phyloP scores from a whole-genome alignment of 2,797 vertebrate species.

The Anguilla marmorata region DNA sequence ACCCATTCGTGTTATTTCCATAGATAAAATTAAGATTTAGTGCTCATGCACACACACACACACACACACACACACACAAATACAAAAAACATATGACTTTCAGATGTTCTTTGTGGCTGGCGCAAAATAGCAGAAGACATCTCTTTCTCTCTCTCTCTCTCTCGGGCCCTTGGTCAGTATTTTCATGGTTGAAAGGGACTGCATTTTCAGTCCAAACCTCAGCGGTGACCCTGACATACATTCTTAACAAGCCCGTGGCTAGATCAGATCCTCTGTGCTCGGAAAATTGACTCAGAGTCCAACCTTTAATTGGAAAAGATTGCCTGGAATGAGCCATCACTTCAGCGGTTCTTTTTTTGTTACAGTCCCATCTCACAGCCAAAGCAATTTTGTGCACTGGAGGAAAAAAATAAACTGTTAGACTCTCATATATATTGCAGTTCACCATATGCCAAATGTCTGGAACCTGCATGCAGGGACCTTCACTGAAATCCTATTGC shows the following conservation, averaged over 20 bases:
- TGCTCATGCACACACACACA: background rate
- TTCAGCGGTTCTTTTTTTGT: background rate
- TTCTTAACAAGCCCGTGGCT: background rate
- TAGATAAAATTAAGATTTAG: background rate
- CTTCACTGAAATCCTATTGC: background rate
- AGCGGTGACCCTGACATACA: background rate
- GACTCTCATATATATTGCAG: background rate
- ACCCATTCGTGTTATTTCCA: background rate
- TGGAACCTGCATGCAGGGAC: background rate
- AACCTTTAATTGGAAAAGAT: constrained; percentile 6
- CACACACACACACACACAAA: background rate
- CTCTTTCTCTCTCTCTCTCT: background rate
- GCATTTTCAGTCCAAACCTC: background rate
- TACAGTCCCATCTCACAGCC: background rate
- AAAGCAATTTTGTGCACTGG: constrained; percentile 11
- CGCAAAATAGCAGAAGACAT: background rate
- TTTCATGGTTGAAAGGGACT: background rate
- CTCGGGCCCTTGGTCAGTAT: background rate
- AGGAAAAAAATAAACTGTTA: background rate
- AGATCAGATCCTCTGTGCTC: background rate
- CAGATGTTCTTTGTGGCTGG: background rate
- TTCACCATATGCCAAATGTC: background rate
- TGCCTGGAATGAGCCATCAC: background rate
- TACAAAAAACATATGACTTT: background rate
- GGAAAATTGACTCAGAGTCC: constrained; percentile 13